Evolutionary conservation across 2,888 invertebrate genomes (phyloP), one percentile per base, ranked within the genome.

Genomic region (Drosophila anceps): DNA sequence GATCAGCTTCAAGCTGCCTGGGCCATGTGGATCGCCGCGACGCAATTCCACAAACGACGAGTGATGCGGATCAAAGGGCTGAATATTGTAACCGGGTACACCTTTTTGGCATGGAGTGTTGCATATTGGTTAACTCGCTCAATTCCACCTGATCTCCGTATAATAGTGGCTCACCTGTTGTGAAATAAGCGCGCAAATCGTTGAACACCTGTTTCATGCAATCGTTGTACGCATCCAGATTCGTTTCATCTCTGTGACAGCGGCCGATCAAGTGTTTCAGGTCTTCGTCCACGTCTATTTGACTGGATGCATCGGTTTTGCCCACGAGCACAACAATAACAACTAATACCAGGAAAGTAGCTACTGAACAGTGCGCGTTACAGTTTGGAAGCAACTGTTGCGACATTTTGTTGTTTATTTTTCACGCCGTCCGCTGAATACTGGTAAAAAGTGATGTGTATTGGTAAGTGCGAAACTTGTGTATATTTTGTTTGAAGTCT

Each of bases 51-150:
- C 94, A 89, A 95, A 95, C 13, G 94, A 93, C 0, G 96, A 95
- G 81, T 94, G 95, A 91, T 97, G 96, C 0, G 97, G 97, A 93
- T 97, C 97, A 89, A 97, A 96, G 0, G 97, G 95, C 0, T 94
- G 94, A 2, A 97, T 94, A 39, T 95, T 95, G 91, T 96, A 95
- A 82, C 96, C 95, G 0, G 96, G 95, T 51, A 97, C 93, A 68
- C 97, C 97, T 96, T 88, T 10, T 18, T 13, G 31, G 31, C 50
- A 33, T 33, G 13, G 13, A 18, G 37, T 41, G 2, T 4, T 10
- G 31, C 9, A 37, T 44, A 24, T 39, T 35, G 27, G n/a, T 65
- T 44, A 7, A 35, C 18, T 33, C 7, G 3, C 31, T 50, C 31
- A 27, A 12, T 37, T 10, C n/a, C 18, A 12, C 8, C 50, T 43